Conservation (phyloP, 2,797 vertebrate species). For the Avahi laniger region DNA sequence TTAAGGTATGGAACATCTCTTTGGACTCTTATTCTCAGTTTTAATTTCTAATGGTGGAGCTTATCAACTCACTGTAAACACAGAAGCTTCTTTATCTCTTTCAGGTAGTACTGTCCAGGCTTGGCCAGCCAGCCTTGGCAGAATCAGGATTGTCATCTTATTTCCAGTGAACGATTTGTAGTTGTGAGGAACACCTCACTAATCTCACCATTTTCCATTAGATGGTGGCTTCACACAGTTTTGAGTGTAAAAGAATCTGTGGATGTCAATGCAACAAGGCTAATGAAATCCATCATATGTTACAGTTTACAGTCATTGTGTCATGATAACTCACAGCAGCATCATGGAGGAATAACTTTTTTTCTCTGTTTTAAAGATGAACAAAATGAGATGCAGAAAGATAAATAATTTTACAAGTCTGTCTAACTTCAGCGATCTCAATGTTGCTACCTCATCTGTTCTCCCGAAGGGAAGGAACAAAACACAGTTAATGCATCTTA, state of each 20-base stretch:
- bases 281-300: background rate
- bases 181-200: background rate
- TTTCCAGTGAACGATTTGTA: background rate
- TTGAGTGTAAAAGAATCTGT: background rate
- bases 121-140: background rate
- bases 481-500: background rate
- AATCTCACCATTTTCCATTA: background rate
- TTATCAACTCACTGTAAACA: background rate
- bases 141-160: background rate
- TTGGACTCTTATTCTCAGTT: background rate
- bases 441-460: background rate
- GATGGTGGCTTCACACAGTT: background rate
- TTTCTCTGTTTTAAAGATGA: slow-evolving; percentile 43
- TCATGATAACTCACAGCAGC: background rate
- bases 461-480: slow-evolving; percentile 10
- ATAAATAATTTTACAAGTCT: slow-evolving; percentile 12
- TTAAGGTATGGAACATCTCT: background rate
- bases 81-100: background rate
- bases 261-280: background rate
- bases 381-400: background rate
- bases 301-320: background rate
- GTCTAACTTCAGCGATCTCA: background rate
- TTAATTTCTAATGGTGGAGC: slow-evolving; percentile 1
- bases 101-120: background rate
- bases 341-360: background rate